Evolutionary conservation across 2,888 invertebrate genomes (phyloP).

Genomic region (Synanthedon vespiformis): DNA sequence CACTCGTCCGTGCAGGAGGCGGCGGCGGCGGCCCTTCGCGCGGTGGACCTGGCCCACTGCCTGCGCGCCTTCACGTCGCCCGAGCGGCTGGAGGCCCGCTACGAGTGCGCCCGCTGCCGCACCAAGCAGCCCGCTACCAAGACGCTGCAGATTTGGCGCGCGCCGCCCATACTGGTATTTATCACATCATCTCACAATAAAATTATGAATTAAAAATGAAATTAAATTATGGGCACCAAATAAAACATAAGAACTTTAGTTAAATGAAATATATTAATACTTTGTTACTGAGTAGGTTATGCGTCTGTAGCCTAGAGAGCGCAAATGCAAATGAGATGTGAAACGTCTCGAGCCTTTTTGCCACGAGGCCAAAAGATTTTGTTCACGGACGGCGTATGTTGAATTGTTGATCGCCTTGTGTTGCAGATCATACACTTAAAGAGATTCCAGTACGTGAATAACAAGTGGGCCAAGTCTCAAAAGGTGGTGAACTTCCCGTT

Average conservation of each 20-base stretch:
- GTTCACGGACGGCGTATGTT: no score
- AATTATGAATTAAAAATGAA: no score
- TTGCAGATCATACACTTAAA: constrained; percentile 90
- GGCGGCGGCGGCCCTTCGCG: constrained; percentile 79
- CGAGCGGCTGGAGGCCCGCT: constrained; percentile 87
- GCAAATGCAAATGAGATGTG: no score
- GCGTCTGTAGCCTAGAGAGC: no score
- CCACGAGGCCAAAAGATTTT: neutral
- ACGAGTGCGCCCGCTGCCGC: constrained; percentile 87
- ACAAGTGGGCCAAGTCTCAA: constrained; percentile 94
- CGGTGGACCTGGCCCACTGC: constrained; percentile 87
- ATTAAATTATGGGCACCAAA: no score
- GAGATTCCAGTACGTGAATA: constrained; percentile 90
- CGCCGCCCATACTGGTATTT: constrained; percentile 88
- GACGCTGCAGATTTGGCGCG: constrained; percentile 90
- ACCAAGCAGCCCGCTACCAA: constrained; percentile 88
- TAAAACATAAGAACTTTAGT: no score
- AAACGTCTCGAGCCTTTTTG: no score
- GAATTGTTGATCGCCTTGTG: neutral
- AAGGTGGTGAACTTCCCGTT: constrained; percentile 92
- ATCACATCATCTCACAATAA: neutral
- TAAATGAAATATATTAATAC: no score
- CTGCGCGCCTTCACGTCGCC: constrained; percentile 89
- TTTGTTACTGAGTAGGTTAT: no score
- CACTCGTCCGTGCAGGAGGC: constrained; percentile 80